phyloP scores from a whole-genome alignment of 2,888 invertebrate species.

The Acanthosoma haemorrhoidale region DNA sequence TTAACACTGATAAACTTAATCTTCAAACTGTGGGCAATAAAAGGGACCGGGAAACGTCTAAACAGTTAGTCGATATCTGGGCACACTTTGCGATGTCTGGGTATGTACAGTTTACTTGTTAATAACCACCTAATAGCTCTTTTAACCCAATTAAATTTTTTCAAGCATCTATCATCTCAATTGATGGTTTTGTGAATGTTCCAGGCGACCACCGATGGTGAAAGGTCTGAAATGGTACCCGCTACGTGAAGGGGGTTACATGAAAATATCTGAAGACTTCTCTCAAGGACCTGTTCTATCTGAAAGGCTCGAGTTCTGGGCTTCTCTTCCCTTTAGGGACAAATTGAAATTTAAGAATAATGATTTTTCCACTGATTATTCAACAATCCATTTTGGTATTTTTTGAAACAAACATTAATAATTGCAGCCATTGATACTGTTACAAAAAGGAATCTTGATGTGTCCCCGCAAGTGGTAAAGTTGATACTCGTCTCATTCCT shows the following conservation, averaged over 20 bases:
- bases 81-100: slow-evolving; percentile 55
- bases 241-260: slow-evolving; percentile 29
- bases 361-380: neutral
- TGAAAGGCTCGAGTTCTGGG: slow-evolving; percentile 33
- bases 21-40: slow-evolving; percentile 27
- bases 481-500: too few relatives aligned
- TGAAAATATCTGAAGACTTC: slow-evolving; percentile 28
- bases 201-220: slow-evolving; percentile 10
- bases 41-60: slow-evolving; percentile 47
- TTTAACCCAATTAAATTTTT: neutral
- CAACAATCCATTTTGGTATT: neutral
- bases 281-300: slow-evolving; percentile 21
- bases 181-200: neutral
- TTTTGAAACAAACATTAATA: too few relatives aligned
- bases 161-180: neutral
- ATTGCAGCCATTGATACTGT: too few relatives aligned
- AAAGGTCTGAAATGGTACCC: slow-evolving; percentile 6
- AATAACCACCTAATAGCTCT: neutral
- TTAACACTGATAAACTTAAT: slow-evolving; percentile 27
- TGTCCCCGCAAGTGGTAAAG: too few relatives aligned
- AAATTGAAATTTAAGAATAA: slow-evolving; percentile 29
- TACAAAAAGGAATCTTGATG: too few relatives aligned
- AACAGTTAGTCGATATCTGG: slow-evolving; percentile 55
- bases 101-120: neutral
- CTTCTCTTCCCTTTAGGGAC: slow-evolving; percentile 28